Evolutionary conservation across 1,140 invertebrate species (phyloP).

Genomic region (Tachypleus tridentatus): DNA sequence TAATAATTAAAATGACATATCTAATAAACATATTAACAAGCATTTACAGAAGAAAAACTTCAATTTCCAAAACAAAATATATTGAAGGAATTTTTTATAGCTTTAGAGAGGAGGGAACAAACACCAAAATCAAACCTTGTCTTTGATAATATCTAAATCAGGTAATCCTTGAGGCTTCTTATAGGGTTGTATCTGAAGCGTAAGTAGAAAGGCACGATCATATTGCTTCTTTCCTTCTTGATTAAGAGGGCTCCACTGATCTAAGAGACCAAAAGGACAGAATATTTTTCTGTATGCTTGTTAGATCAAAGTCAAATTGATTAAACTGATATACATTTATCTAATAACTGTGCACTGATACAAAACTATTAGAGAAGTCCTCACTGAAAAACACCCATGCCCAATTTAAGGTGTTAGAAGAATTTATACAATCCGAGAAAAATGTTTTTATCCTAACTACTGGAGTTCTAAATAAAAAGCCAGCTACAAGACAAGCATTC

Average conservation of each 20-base stretch:
- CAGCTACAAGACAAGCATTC: conserved; percentile 1
- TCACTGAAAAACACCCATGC: background rate
- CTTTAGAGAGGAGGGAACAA: background rate
- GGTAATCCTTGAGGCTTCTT: conserved; percentile 55
- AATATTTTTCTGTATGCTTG: background rate
- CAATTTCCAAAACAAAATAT: no score
- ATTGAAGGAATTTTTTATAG: no score
- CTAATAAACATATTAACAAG: no score
- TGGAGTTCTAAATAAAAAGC: background rate
- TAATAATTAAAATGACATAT: no score
- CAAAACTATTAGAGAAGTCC: background rate
- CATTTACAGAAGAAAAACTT: no score
- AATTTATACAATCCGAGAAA: background rate
- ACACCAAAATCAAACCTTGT: conserved; percentile 29
- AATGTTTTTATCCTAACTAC: background rate
- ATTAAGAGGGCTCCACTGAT: conserved; percentile 80
- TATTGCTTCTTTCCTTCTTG: conserved; percentile 60
- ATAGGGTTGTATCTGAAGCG: conserved; percentile 54
- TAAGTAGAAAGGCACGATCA: conserved; percentile 60
- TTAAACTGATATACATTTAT: no score
- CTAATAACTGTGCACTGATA: no score
- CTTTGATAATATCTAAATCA: conserved; percentile 46
- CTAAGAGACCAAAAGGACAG: conserved; percentile 31
- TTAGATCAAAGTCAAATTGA: background rate
- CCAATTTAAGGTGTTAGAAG: background rate